Conservation (phyloP, 2,888 invertebrate genomes). For the Cyrtodaria siliqua region DNA sequence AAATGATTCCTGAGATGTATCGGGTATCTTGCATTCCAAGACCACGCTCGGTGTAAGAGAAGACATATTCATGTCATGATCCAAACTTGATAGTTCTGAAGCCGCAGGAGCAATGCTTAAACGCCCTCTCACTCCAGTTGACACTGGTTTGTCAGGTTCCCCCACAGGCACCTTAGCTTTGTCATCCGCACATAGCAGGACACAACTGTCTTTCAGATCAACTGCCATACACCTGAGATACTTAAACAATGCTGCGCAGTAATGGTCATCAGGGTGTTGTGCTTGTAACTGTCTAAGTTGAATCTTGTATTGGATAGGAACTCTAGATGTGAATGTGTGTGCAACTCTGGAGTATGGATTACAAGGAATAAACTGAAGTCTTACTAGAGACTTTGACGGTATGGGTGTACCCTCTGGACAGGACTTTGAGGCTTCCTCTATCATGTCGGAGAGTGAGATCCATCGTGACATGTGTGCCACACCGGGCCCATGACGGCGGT, state of each 20-base stretch:
- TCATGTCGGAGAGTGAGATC: conserved; percentile 11
- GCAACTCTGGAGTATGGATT: conserved; percentile 31
- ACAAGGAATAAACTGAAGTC: conserved; percentile 41
- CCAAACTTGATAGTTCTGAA: conserved; percentile 14
- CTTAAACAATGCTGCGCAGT: conserved; percentile 10
- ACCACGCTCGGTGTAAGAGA: conserved; percentile 29
- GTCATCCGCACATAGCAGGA: conserved; percentile 41
- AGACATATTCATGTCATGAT: conserved; percentile 43
- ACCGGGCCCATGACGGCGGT: conserved; percentile 31
- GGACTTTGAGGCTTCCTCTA: conserved; percentile 14
- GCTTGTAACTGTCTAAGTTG: conserved; percentile 28
- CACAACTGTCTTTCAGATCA: background rate
- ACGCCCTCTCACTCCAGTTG: conserved; percentile 47
- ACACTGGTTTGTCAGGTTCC: conserved; percentile 38
- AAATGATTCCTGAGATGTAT: conserved; percentile 20
- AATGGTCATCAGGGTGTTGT: conserved; percentile 14
- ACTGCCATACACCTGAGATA: conserved; percentile 27
- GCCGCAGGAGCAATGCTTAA: conserved; percentile 14
- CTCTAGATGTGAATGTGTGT: conserved; percentile 29
- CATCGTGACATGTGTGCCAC: conserved; percentile 16
- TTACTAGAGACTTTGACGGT: conserved; percentile 37
- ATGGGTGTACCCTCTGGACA: conserved; percentile 30
- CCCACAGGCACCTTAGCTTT: conserved; percentile 57
- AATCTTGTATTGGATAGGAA: conserved; percentile 34
- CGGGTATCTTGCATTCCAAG: conserved; percentile 23